A percentile compares a stretch with the other conserved stretches of the same genome.
phyloP scores from a whole-genome alignment of 1,140 invertebrate species.

The Drosophila asahinai region DNA sequence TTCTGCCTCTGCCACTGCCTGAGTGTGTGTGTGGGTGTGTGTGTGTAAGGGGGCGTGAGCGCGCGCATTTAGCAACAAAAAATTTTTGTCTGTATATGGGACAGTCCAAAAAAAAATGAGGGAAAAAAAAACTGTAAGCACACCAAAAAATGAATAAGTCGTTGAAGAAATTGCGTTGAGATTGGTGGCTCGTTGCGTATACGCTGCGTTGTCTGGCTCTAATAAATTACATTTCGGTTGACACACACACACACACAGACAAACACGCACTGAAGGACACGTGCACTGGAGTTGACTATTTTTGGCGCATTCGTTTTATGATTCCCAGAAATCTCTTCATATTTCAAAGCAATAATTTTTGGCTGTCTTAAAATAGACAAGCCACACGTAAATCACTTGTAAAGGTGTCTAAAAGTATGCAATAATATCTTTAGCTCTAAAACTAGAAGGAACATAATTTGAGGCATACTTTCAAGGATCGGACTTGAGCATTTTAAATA shows the following conservation, averaged over 20 bases:
- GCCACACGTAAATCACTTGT: background rate
- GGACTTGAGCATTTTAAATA: no score
- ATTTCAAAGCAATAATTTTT: conserved; percentile 5
- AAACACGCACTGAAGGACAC: conserved; percentile 20
- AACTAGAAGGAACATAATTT: background rate
- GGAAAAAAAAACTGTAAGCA: conserved; percentile 2
- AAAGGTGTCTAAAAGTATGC: background rate
- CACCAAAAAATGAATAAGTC: conserved; percentile 42
- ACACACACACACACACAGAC: conserved; percentile 16
- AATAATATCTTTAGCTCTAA: no score
- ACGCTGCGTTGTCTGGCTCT: conserved; percentile 68
- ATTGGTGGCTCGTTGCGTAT: conserved; percentile 52
- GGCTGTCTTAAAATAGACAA: background rate
- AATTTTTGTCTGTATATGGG: conserved; percentile 75
- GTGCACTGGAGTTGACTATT: conserved; percentile 19
- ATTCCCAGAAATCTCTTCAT: conserved; percentile 6
- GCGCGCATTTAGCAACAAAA: conserved; percentile 75
- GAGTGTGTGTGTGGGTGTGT: conserved; percentile 8
- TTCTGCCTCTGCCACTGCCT: background rate
- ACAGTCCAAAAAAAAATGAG: conserved; percentile 34
- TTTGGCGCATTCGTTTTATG: conserved; percentile 15
- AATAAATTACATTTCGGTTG: conserved; percentile 43
- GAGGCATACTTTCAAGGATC: background rate
- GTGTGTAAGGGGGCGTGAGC: conserved; percentile 60
- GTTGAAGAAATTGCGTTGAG: conserved; percentile 35